Percentiles rank a stretch among this genome's conserved stretches.
phyloP scores from a whole-genome alignment of 1,140 invertebrate genomes.

The Eciton burchellii region DNA sequence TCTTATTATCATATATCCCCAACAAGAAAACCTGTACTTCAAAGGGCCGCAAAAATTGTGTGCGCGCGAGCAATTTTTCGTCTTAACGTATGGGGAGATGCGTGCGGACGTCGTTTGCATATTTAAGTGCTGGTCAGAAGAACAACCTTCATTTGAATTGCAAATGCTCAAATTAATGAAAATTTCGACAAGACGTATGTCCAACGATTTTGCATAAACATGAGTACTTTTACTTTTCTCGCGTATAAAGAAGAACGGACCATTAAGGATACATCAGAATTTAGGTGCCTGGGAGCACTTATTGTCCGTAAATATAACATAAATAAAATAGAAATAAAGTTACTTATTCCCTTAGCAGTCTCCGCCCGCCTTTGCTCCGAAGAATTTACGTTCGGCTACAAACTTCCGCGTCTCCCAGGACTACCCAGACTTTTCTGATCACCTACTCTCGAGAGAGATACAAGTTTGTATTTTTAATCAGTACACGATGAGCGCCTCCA shows the following conservation, averaged over 20 bases:
- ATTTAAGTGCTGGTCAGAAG: constrained; percentile 47
- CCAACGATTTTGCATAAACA: constrained; percentile 18
- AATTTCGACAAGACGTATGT: constrained; percentile 23
- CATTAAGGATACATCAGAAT: background rate
- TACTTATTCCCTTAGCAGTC: constrained; percentile 35
- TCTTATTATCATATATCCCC: constrained; percentile 51
- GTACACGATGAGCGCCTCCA: constrained; percentile 49
- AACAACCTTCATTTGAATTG: constrained; percentile 40
- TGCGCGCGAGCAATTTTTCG: constrained; percentile 49
- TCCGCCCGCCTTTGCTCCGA: constrained; percentile 32
- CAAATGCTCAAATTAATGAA: constrained; percentile 52
- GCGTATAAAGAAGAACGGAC: background rate
- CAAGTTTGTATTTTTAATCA: constrained; percentile 61
- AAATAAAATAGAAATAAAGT: no score
- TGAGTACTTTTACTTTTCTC: background rate
- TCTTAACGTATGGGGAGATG: constrained; percentile 35
- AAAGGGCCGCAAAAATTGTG: constrained; percentile 47
- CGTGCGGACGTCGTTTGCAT: constrained; percentile 25
- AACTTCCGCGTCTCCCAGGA: constrained; percentile 48
- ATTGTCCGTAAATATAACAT: constrained; percentile 5
- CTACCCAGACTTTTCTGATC: constrained; percentile 54
- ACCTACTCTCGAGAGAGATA: constrained; percentile 50
- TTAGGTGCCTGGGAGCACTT: background rate
- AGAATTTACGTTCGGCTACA: constrained; percentile 48
- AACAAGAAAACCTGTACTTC: constrained; percentile 38